Evolutionary conservation across 2,113 vertebrate species (phyloP).

Genomic region (Centropus unirufus): DNA sequence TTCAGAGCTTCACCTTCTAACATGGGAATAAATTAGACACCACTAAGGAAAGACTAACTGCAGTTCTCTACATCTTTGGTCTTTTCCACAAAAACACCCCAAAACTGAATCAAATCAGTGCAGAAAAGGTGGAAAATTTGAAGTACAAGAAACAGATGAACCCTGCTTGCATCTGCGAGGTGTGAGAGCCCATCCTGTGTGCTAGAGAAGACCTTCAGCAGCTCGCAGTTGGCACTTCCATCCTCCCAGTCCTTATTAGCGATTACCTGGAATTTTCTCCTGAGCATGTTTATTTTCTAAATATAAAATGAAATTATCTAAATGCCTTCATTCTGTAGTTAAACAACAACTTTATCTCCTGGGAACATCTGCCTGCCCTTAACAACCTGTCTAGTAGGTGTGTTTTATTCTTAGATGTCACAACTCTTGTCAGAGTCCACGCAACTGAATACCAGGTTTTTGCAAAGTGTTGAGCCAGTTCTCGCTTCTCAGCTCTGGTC

Average conservation of each 20-base stretch:
- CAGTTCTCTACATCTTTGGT: not conserved
- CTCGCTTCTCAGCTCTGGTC: not conserved
- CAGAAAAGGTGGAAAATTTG: not conserved
- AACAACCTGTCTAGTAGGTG: not conserved
- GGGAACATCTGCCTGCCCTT: conserved; percentile 31
- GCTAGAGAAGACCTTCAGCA: not conserved
- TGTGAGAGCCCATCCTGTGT: not conserved
- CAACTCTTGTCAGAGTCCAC: not conserved
- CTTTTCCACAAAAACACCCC: not conserved
- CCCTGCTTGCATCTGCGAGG: not conserved
- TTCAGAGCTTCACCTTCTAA: not conserved
- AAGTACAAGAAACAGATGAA: not conserved
- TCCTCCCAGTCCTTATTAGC: not conserved
- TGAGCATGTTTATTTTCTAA: not conserved
- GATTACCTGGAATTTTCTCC: not conserved
- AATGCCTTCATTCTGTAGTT: not conserved
- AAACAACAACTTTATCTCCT: conserved; percentile 53
- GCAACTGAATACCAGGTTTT: not conserved
- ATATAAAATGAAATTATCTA: conserved; percentile 51
- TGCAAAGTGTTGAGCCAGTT: not conserved
- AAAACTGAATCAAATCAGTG: not conserved
- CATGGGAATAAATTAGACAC: not conserved
- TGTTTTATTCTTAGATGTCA: not conserved
- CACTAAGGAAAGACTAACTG: not conserved
- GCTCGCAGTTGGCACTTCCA: not conserved